Conservation (phyloP, 2,797 vertebrate species). For the Mormyrus proboscirostris region DNA sequence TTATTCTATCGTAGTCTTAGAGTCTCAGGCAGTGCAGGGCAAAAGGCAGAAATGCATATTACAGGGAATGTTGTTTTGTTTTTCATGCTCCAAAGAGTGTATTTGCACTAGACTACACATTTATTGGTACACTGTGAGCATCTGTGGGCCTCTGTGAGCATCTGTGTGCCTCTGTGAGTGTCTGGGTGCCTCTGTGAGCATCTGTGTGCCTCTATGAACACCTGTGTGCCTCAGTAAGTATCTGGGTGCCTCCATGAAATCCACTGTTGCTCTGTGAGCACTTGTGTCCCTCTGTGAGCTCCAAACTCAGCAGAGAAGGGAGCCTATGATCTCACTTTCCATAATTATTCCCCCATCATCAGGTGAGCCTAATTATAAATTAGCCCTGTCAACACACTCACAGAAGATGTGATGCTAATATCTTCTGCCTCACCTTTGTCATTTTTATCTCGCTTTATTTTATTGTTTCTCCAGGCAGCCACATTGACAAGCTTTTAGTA, state of each 20-base stretch:
- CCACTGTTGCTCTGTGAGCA: background rate
- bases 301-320: background rate
- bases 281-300: background rate
- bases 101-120: too few species aligned
- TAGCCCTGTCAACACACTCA: slow-evolving; percentile 8
- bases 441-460: background rate
- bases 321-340: background rate
- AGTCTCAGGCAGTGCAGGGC: too few species aligned
- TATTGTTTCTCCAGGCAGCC: background rate
- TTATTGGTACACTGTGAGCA: background rate
- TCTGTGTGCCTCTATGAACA: background rate
- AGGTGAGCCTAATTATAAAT: slow-evolving; percentile 21
- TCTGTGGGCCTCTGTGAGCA: background rate
- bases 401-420: slow-evolving; percentile 21
- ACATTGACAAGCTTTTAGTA: background rate
- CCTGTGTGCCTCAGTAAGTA: background rate
- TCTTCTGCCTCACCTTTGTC: background rate
- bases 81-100: too few species aligned
- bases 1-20: too few species aligned
- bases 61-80: too few species aligned
- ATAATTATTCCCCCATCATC: background rate
- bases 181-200: background rate
- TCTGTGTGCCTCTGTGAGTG: background rate
- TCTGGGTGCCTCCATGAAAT: background rate
- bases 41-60: too few species aligned